phyloP scores from a whole-genome alignment of 1,140 invertebrate genomes.

The Nasonia longicornis region DNA sequence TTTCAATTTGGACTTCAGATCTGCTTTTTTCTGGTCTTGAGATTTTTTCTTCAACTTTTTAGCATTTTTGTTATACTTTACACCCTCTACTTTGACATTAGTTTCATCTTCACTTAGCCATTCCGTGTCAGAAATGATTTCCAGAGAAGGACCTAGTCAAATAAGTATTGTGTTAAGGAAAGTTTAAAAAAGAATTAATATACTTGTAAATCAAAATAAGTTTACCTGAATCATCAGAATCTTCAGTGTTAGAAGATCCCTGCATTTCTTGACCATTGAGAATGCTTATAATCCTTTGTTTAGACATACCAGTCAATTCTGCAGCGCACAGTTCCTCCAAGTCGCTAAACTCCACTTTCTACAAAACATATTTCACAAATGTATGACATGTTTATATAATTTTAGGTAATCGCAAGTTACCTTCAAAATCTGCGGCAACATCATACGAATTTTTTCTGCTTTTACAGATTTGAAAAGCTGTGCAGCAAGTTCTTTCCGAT shows the following conservation, averaged over 20 bases:
- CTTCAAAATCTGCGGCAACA: constrained; percentile 66
- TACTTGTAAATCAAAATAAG: constrained; percentile 15
- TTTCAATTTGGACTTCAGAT: constrained; percentile 49
- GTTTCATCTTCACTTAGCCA: constrained; percentile 60
- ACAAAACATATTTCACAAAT: constrained; percentile 13
- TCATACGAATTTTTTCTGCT: constrained; percentile 65
- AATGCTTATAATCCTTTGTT: constrained; percentile 60
- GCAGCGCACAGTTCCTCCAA: constrained; percentile 64
- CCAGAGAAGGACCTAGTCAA: constrained; percentile 62
- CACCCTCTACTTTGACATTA: constrained; percentile 53
- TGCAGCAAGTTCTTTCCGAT: constrained; percentile 61
- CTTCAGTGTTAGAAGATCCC: constrained; percentile 64
- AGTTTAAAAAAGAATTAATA: background rate
- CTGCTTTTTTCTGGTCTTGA: constrained; percentile 53
- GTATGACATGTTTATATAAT: constrained; percentile 7
- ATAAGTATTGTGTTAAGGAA: constrained; percentile 5
- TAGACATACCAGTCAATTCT: constrained; percentile 68
- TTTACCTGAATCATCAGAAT: constrained; percentile 64
- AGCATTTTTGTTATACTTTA: constrained; percentile 49
- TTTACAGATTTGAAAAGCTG: constrained; percentile 68
- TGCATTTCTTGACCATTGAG: constrained; percentile 63
- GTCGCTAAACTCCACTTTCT: constrained; percentile 63
- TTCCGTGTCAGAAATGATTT: constrained; percentile 68
- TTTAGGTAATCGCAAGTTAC: constrained; percentile 46
- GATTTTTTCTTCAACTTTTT: constrained; percentile 45